These are phyloP conservation scores for Camelus dromedarius DNA, from an alignment of 2,113 vertebrate species.

Conservation along the genomic window DNA sequence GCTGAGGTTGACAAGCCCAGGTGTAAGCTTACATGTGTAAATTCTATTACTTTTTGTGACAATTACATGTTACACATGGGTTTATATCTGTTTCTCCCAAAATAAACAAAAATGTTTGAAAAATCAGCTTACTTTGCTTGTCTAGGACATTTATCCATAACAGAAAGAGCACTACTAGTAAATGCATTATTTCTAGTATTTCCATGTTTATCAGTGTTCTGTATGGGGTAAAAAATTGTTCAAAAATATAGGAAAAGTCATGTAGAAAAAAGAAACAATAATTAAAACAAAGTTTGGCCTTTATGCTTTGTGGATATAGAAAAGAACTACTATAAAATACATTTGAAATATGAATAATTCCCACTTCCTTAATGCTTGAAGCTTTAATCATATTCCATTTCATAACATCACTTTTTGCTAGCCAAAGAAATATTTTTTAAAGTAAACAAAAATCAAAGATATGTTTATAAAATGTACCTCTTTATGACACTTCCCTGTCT, in stretches of 20 bases:
- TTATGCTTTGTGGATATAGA: background rate
- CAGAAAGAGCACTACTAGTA: conserved; percentile 18
- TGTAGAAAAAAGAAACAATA: background rate
- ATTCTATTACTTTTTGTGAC: background rate
- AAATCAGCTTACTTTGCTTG: background rate
- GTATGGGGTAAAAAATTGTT: background rate
- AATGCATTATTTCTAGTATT: conserved; percentile 26
- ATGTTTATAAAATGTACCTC: background rate
- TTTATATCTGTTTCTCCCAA: background rate
- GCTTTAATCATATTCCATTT: background rate
- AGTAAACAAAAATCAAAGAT: conserved; percentile 8
- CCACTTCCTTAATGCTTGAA: background rate
- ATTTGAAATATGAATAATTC: conserved; percentile 33
- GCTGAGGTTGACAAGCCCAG: background rate
- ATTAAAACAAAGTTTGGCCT: conserved; percentile 25
- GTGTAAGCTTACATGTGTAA: background rate
- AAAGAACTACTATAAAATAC: background rate
- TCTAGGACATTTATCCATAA: background rate
- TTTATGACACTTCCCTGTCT: background rate
- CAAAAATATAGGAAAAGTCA: background rate
- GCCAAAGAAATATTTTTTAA: conserved; percentile 19
- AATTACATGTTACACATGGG: background rate
- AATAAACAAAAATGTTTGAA: background rate
- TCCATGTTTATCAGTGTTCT: conserved; percentile 8
- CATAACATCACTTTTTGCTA: background rate